Evolutionary conservation across 2,888 invertebrate genomes (phyloP).

Genomic region (Sphinx pinastri): DNA sequence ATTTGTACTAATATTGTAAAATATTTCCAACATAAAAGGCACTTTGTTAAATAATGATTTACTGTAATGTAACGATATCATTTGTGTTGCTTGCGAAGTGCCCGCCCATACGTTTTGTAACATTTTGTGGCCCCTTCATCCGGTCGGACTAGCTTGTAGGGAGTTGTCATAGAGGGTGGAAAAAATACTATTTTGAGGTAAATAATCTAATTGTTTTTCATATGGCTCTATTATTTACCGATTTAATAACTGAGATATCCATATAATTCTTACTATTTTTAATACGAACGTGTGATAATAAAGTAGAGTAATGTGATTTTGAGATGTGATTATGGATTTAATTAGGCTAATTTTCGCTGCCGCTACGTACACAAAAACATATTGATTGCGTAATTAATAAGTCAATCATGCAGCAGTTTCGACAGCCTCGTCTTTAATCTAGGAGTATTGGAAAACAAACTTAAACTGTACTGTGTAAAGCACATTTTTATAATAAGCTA

Average conservation of each 20-base stretch:
- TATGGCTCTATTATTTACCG: background rate
- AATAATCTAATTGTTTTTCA: constrained; percentile 26
- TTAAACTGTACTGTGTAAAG: no score
- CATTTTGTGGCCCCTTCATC: constrained; percentile 64
- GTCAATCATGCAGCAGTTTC: background rate
- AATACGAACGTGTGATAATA: background rate
- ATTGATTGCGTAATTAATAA: no score
- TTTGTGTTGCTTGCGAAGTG: constrained; percentile 58
- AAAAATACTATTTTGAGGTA: constrained; percentile 30
- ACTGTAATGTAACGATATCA: constrained; percentile 61
- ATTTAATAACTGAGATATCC: background rate
- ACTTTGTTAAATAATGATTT: constrained; percentile 3
- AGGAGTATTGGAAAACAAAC: no score
- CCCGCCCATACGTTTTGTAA: constrained; percentile 80
- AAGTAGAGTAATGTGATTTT: background rate
- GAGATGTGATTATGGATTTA: background rate
- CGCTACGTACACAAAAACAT: no score
- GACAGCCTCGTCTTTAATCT: background rate
- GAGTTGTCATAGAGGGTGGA: constrained; percentile 33
- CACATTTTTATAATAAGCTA: no score
- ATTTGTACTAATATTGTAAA: background rate
- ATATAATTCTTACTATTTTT: background rate
- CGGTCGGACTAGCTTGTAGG: constrained; percentile 54
- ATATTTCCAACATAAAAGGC: background rate
- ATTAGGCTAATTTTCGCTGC: background rate